Conservation (phyloP, 1,140 invertebrate genomes). For the Cataglyphis hispanica region DNA sequence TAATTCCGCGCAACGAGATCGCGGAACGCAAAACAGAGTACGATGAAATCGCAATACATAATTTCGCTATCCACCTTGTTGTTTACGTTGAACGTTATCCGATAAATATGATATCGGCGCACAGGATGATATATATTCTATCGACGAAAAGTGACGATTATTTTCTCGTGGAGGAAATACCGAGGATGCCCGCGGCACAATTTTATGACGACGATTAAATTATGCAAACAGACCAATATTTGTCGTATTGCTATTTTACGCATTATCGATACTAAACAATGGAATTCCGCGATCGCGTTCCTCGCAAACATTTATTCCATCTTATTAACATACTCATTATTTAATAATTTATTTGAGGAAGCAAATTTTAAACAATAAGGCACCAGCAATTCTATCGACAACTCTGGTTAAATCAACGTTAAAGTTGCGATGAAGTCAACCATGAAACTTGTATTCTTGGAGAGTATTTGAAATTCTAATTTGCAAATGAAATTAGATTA, state of each 20-base stretch:
- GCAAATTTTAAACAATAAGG: slow-evolving; percentile 12
- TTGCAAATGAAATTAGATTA: slow-evolving; percentile 11
- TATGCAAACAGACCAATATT: slow-evolving; percentile 65
- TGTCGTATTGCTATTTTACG: slow-evolving; percentile 56
- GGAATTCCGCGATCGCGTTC: slow-evolving; percentile 25
- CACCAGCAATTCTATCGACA: not conserved
- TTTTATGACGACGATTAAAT: slow-evolving; percentile 66
- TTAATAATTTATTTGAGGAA: slow-evolving; percentile 40
- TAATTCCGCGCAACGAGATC: slow-evolving; percentile 40
- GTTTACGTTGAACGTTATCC: slow-evolving; percentile 47
- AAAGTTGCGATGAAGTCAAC: not conserved
- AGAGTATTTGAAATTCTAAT: slow-evolving; percentile 43
- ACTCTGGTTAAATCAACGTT: not conserved
- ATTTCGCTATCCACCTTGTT: slow-evolving; percentile 37
- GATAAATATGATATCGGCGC: not conserved
- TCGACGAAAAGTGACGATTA: slow-evolving; percentile 29
- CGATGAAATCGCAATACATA: slow-evolving; percentile 29
- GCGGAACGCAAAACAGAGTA: not conserved
- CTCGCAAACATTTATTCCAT: slow-evolving; percentile 40
- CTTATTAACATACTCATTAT: slow-evolving; percentile 52
- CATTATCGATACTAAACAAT: slow-evolving; percentile 57
- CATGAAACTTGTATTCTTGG: slow-evolving; percentile 13
- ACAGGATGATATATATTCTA: not conserved
- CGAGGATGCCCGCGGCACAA: slow-evolving; percentile 45
- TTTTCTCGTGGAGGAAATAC: slow-evolving; percentile 59